Percentiles rank a stretch among this genome's conserved stretches.
phyloP scores from a whole-genome alignment of 2,797 vertebrate species.

The Sebastiscus tertius region DNA sequence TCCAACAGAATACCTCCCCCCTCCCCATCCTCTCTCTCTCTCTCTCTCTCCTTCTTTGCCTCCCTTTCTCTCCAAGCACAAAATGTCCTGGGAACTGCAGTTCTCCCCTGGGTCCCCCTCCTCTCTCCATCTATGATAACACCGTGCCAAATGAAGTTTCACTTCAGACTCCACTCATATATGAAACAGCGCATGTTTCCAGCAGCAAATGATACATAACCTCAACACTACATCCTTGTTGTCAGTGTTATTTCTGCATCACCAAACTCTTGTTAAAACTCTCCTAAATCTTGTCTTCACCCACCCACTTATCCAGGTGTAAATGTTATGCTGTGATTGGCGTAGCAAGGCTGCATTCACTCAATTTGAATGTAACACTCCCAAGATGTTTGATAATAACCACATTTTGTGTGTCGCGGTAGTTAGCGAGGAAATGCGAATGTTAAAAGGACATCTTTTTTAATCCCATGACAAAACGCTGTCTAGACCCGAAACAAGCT shows the following conservation, averaged over 20 bases:
- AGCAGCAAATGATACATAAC: not conserved
- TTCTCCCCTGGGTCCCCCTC: conserved; percentile 48
- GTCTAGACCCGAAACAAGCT: conserved; percentile 38
- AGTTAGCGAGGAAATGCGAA: conserved; percentile 5
- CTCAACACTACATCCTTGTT: not conserved
- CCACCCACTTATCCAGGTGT: conserved; percentile 10
- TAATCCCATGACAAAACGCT: conserved; percentile 40
- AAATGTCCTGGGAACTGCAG: conserved; percentile 74
- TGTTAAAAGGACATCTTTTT: conserved; percentile 3
- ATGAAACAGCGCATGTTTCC: conserved; percentile 16
- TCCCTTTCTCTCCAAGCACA: conserved; percentile 41
- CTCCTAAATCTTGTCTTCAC: conserved; percentile 1
- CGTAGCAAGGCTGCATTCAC: conserved; percentile 7
- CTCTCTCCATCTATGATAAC: conserved; percentile 36
- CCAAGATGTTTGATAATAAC: conserved; percentile 13
- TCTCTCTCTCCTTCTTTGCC: not conserved
- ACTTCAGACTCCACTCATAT: conserved; percentile 30
- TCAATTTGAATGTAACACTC: conserved; percentile 15
- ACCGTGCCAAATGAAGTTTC: conserved; percentile 45
- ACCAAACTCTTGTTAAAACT: conserved; percentile 13
- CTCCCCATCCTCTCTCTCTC: not conserved
- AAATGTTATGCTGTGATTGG: conserved; percentile 18
- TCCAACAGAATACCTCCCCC: conserved; percentile 37
- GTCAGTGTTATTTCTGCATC: conserved; percentile 3
- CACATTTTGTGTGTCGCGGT: conserved; percentile 12